Percentiles rank a stretch among this genome's conserved stretches.
Conservation (phyloP, 2,888 invertebrate genomes). For the Coelopa pilipes region DNA sequence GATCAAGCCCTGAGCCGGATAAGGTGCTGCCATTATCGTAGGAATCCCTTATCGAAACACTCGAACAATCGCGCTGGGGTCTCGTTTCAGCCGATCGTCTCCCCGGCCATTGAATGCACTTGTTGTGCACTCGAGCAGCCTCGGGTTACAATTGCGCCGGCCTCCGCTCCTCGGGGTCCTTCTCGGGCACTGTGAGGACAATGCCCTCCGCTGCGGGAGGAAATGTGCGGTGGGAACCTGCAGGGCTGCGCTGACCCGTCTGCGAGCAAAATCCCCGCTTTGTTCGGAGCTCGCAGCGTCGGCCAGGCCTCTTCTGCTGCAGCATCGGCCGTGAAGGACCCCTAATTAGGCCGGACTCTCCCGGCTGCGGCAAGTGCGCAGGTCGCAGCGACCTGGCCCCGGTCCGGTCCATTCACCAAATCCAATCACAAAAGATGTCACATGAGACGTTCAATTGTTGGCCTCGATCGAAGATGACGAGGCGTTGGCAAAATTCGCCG, state of each 20-base stretch:
- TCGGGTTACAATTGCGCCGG: neutral
- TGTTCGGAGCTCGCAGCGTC: too few species aligned
- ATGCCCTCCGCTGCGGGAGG: neutral
- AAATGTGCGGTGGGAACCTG: neutral
- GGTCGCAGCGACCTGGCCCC: neutral
- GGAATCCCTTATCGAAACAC: neutral
- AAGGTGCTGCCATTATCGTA: neutral
- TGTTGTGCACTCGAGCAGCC: neutral
- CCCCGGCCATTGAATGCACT: neutral
- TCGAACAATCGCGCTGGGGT: neutral
- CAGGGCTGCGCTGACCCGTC: too few species aligned
- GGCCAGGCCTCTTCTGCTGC: too few species aligned
- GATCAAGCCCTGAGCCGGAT: neutral
- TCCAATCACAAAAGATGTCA: slow-evolving; percentile 34
- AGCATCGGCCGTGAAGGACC: neutral
- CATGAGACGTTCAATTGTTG: slow-evolving; percentile 25
- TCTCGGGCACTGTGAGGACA: neutral
- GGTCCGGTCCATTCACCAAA: slow-evolving; percentile 9
- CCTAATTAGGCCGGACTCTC: neutral
- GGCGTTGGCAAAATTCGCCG: neutral
- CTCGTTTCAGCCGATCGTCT: too few species aligned
- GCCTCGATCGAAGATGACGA: slow-evolving; percentile 21
- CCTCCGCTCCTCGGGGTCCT: neutral
- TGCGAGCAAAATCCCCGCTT: too few species aligned
- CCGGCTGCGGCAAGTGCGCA: neutral